Base-by-base conservation (phyloP, 64 coral and sea anemone genomes). In the Montipora foliosa region DNA sequence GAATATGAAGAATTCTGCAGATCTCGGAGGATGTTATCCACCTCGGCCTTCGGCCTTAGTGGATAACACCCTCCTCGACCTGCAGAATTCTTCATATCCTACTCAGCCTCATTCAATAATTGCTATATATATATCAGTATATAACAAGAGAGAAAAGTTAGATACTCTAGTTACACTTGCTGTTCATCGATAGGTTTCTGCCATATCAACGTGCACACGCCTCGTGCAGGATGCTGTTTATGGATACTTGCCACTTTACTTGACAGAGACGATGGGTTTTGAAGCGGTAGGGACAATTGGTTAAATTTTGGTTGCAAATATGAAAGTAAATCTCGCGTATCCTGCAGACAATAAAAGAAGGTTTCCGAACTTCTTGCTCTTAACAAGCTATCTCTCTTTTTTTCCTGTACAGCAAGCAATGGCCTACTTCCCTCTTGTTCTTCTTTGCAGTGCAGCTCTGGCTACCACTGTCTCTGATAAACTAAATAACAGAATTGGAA, bases 381-480 rank as follows among this genome's bases (percentile, higher is more conserved):
- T 78, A 47, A 15, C 15, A 19, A 74, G 9, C 14, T 15, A n/a
- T 9, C 49, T 78, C 67, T 74, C 20, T 62, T 4, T 81, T 59
- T 13, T 60, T 24, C 17, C 2, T 10, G 8, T 25, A 5, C 76
- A 82, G 79, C 17, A 62, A 82, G 51, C 79, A 9, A 60, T 82
- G 10, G 79, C 55, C 20, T 82, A 82, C 22, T 82, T 82, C n/a
- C 79, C 79, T 13, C 52, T 82, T 58, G 53, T 82, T 82, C 79
- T 82, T 60, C 51, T 82, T 17, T 3, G 20, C 10, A 82, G 79
- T 8, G 79, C 52, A 58, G 12, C 79, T 17, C 16, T 82, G n/a
- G 52, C 49, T 8, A 82, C 51, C 53, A 60, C 24, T 1, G 8
- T 82, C 14, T 59, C 50, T 10, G 22, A 82, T 13, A 82, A 44